A percentile compares a stretch with the other conserved stretches of the same genome.
Conservation (phyloP, 2,888 invertebrate genomes). For the Leptinotarsa haldemani region DNA sequence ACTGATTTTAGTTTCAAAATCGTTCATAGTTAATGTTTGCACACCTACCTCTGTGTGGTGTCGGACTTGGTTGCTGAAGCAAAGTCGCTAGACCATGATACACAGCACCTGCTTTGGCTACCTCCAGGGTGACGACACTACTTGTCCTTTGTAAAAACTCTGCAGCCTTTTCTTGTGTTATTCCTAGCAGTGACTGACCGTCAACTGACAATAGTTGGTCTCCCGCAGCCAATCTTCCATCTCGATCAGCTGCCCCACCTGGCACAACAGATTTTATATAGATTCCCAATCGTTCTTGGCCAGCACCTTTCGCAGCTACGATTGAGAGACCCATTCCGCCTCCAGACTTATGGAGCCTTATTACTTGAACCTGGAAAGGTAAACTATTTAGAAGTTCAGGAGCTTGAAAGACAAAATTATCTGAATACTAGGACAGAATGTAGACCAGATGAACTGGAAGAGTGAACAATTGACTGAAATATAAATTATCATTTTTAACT, state of each 20-base stretch:
- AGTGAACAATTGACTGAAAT: no score
- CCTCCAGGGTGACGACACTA: slow-evolving; percentile 92
- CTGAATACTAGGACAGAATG: no score
- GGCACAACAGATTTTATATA: slow-evolving; percentile 99
- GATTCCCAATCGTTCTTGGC: slow-evolving; percentile 82
- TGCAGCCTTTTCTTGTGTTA: slow-evolving; percentile 90
- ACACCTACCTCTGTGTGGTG: slow-evolving; percentile 78
- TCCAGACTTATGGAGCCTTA: slow-evolving; percentile 92
- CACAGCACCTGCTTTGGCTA: slow-evolving; percentile 97
- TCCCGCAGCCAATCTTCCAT: slow-evolving; percentile 94
- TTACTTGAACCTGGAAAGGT: slow-evolving; percentile 73
- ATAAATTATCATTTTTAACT: no score
- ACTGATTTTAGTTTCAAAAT: neutral
- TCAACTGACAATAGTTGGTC: slow-evolving; percentile 98
- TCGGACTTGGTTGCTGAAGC: slow-evolving; percentile 90
- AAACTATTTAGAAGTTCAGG: no score
- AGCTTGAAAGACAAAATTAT: no score
- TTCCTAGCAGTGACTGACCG: slow-evolving; percentile 83
- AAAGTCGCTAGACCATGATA: slow-evolving; percentile 95
- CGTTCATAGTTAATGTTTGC: neutral
- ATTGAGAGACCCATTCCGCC: slow-evolving; percentile 99
- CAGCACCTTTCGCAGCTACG: slow-evolving; percentile 88
- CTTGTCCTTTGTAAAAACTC: slow-evolving; percentile 95
- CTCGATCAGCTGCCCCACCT: slow-evolving; percentile 91
- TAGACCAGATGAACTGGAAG: no score